phyloP scores from a whole-genome alignment of 2,113 vertebrate genomes.

The Brienomyrus longianalis region DNA sequence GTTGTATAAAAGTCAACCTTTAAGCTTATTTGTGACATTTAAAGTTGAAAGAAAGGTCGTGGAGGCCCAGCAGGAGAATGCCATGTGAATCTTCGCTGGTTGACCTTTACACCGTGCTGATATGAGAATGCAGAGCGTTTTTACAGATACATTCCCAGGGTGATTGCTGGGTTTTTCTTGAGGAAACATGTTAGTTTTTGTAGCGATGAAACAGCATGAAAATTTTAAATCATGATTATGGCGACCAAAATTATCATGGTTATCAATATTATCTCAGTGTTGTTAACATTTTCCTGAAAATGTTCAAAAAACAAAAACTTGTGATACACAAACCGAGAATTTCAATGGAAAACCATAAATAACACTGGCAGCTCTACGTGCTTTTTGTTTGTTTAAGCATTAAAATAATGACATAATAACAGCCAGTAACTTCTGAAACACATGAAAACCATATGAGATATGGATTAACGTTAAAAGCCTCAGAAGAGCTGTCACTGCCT shows the following conservation, averaged over 20 bases:
- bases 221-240: not conserved
- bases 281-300: not conserved
- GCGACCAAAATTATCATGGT: not conserved
- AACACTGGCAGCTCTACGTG: not conserved
- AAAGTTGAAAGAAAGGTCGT: constrained; percentile 47
- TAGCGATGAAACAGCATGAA: not conserved
- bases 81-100: constrained; percentile 30
- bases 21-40: constrained; percentile 35
- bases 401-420: not conserved
- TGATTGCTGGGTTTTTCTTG: not conserved
- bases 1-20: constrained; percentile 14
- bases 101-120: constrained; percentile 36
- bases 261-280: not conserved
- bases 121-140: constrained; percentile 2
- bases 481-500: not conserved
- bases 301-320: not conserved
- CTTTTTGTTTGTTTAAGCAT: not conserved
- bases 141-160: not conserved
- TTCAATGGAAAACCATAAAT: not conserved
- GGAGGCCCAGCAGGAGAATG: constrained; percentile 17
- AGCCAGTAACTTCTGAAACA: not conserved
- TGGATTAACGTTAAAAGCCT: not conserved
- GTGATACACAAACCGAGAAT: not conserved
- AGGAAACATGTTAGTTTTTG: not conserved
- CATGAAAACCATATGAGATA: not conserved